Evolutionary conservation across 2,113 vertebrate species (phyloP).

Genomic region (Eulacestoma nigropectus): DNA sequence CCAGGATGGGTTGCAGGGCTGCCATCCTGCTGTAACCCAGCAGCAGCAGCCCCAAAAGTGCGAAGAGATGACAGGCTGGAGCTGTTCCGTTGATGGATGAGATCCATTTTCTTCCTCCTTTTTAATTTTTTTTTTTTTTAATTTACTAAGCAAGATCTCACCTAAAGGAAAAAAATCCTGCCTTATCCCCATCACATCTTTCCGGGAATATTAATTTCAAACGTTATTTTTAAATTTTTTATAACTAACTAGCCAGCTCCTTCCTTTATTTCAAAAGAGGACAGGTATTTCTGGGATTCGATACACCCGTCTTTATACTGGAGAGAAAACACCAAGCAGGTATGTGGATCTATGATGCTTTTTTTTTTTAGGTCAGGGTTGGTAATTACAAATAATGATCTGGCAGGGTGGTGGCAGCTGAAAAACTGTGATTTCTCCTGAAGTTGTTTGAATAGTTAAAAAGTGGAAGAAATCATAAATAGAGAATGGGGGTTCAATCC

Average conservation of each 20-base stretch:
- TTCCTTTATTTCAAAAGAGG: background rate
- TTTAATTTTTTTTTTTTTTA: background rate
- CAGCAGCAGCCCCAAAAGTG: background rate
- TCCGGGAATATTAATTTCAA: background rate
- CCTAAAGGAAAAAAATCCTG: background rate
- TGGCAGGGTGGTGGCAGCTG: accelerated
- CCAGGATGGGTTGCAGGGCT: background rate
- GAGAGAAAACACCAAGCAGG: constrained; percentile 29
- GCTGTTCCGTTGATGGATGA: background rate
- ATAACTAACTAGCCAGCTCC: background rate
- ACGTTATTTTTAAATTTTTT: accelerated
- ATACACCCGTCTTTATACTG: background rate
- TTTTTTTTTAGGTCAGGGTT: background rate
- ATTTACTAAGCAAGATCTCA: background rate
- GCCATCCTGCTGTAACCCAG: background rate
- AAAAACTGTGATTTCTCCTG: background rate
- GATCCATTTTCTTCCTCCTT: background rate
- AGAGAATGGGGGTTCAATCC: background rate
- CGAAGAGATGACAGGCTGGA: background rate
- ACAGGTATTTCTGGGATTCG: background rate
- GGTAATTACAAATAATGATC: background rate
- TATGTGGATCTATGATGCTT: constrained; percentile 24
- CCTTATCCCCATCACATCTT: background rate
- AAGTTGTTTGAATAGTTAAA: background rate
- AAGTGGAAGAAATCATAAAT: background rate